Evolutionary conservation across 2,888 invertebrate genomes (phyloP).

Genomic region (Agonum fuliginosum): DNA sequence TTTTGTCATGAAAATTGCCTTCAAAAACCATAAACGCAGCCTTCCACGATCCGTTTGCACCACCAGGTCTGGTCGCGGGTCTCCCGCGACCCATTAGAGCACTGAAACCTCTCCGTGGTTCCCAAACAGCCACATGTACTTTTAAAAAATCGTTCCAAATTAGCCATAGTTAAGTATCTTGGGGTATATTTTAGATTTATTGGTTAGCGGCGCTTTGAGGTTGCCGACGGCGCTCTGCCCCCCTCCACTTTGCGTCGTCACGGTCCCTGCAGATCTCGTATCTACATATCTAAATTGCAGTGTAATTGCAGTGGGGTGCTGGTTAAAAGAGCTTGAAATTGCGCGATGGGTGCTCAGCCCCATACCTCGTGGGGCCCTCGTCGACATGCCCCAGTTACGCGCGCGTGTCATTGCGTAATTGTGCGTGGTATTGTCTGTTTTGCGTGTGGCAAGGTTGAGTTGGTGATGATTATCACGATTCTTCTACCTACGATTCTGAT

Average conservation of each 20-base stretch:
- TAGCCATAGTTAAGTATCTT: conserved; percentile 66
- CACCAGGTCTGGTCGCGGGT: conserved; percentile 46
- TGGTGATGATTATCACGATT: conserved; percentile 8
- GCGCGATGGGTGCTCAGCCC: too few species aligned
- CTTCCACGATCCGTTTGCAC: conserved; percentile 64
- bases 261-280: conserved; percentile 33
- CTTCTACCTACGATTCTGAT: background rate
- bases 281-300: conserved; percentile 72
- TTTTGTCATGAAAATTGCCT: conserved; percentile 70
- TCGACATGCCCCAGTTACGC: conserved; percentile 38
- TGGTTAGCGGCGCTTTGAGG: conserved; percentile 57
- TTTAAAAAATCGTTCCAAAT: conserved; percentile 67
- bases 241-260: conserved; percentile 13
- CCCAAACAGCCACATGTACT: conserved; percentile 63
- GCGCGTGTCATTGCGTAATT: conserved; percentile 59
- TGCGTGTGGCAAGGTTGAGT: conserved; percentile 40
- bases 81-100: conserved; percentile 8
- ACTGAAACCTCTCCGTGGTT: conserved; percentile 64
- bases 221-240: conserved; percentile 51
- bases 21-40: conserved; percentile 66
- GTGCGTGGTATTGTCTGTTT: conserved; percentile 60
- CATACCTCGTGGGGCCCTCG: too few species aligned
- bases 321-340: conserved; percentile 74
- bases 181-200: conserved; percentile 60
- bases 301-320: conserved; percentile 71